Evolutionary conservation across 2,888 invertebrate species (phyloP).

Genomic region (Lithophane socia): DNA sequence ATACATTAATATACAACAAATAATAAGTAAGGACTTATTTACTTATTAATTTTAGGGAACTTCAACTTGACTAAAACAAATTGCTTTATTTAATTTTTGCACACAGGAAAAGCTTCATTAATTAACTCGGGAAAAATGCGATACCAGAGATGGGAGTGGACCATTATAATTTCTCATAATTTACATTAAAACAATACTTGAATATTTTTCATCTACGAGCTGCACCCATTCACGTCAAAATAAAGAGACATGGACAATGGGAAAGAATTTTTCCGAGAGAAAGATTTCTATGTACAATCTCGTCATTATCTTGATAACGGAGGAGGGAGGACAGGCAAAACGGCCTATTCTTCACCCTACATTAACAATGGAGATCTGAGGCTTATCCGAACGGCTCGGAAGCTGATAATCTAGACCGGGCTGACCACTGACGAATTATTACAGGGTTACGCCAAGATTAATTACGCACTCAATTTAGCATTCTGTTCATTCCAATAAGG

Average conservation of each 20-base stretch:
- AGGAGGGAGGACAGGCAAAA: constrained; percentile 23
- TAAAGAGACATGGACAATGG: constrained; percentile 46
- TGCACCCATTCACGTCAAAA: constrained; percentile 41
- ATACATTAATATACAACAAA: constrained; percentile 1
- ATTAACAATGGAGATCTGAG: constrained; percentile 67
- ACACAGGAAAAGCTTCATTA: constrained; percentile 29
- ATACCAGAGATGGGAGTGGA: constrained; percentile 16
- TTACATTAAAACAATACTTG: constrained; percentile 41
- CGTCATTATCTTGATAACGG: constrained; percentile 51
- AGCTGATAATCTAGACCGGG: constrained; percentile 57
- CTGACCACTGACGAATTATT: constrained; percentile 68
- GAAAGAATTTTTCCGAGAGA: constrained; percentile 42
- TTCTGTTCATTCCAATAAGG: constrained; percentile 62
- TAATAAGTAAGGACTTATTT: neutral
- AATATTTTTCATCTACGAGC: constrained; percentile 29
- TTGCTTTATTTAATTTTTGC: constrained; percentile 15
- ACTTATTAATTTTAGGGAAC: neutral
- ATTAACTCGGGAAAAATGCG: constrained; percentile 31
- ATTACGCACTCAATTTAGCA: constrained; percentile 67
- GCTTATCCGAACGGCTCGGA: constrained; percentile 62
- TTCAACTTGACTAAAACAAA: constrained; percentile 7
- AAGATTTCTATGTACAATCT: constrained; percentile 46
- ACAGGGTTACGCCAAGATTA: constrained; percentile 64
- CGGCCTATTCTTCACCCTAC: constrained; percentile 62
- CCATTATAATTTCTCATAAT: constrained; percentile 21